Percentiles rank a stretch among this genome's conserved stretches.
Evolutionary conservation across 1,140 invertebrate genomes (phyloP).

Genomic region (Pemphigus obesinymphae): DNA sequence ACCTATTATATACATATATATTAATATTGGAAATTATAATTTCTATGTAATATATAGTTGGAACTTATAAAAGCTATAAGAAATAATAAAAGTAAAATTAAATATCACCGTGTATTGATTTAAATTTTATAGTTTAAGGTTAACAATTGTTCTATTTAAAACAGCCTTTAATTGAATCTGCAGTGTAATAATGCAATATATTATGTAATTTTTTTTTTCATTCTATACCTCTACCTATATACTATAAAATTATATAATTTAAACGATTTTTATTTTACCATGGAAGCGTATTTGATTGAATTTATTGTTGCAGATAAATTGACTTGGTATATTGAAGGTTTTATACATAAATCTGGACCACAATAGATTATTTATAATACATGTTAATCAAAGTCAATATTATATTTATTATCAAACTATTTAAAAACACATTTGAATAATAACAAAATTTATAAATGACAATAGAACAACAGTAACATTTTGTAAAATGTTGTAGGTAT

Average conservation of each 20-base stretch:
- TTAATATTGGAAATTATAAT: background rate
- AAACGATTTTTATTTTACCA: background rate
- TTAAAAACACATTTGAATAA: background rate
- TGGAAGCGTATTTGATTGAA: background rate
- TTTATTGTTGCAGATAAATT: background rate
- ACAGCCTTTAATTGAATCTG: too few relatives aligned
- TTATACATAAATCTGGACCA: background rate
- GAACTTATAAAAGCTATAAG: background rate
- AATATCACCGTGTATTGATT: background rate
- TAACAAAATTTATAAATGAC: background rate
- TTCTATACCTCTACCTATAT: too few relatives aligned
- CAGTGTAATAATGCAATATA: background rate
- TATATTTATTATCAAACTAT: background rate
- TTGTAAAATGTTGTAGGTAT: too few relatives aligned
- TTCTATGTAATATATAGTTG: background rate
- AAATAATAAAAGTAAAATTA: background rate
- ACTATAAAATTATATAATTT: background rate
- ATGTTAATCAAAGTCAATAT: background rate
- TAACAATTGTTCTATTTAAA: background rate
- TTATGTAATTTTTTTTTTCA: too few relatives aligned
- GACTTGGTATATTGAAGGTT: background rate
- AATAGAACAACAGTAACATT: background rate
- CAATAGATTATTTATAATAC: background rate
- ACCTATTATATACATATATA: background rate
- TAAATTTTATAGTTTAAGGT: background rate